Evolutionary conservation across 2,888 invertebrate genomes (phyloP), one percentile per base, ranked within the genome.

Genomic region (Sclerodermus sp.): DNA sequence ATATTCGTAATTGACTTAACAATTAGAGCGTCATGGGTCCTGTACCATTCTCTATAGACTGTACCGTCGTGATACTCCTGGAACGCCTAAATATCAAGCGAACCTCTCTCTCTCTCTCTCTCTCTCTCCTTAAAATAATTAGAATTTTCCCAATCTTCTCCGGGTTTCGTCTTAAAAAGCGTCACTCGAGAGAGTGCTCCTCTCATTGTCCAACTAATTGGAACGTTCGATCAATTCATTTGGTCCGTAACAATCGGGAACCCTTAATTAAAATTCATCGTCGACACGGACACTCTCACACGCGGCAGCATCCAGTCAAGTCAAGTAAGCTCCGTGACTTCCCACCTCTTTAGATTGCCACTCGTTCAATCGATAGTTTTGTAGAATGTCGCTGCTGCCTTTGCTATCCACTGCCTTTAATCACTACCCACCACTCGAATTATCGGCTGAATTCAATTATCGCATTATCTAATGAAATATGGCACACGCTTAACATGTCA

Each of bases 1-100:
- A 54, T 60, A 58, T 58, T 61, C 62, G 57, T 71, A 69, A 71
- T 68, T 71, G 68, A 68, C 67, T 68, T 68, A 63, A 60, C 65
- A 64, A 66, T 65, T 65, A 67, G 60, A 47, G 41, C 47, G 49
- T 37, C 47, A 53, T 51, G 53, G 53, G 42, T 23, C 23, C 42
- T 29, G 23, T 23, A 47, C 53, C 38, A 53, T 39, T 39, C 15
- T 34, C 34, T 34, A 4, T 34, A 6, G 12, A 12, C 38, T 37
- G 39, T 15, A 12, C 4, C 18, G 12, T 5, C 15, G 14, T 13
- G 8, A 5, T 36, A 36, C n/a, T 14, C 38, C 15, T 14, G 3
- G 2, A 15, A n/a, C 14, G 42, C 31, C 45, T 59, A 54, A 56
- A 60, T 51, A 53, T 49, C 52, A 45, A 49, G 41, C 43, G 49